Conservation (phyloP, 2,113 vertebrate species). For the Zapus hudsonius region DNA sequence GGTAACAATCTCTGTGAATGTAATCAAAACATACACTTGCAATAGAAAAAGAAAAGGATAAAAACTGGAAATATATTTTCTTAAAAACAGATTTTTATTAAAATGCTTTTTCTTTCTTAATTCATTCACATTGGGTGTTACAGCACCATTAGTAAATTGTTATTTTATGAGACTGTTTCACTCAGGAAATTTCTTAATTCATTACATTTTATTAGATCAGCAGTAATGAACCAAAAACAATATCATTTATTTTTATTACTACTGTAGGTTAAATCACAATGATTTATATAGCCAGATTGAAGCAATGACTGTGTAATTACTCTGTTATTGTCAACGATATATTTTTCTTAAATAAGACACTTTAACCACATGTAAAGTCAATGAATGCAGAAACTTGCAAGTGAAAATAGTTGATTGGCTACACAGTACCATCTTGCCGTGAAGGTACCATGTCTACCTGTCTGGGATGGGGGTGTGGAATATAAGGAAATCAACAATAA, state of each 20-base stretch:
- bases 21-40: constrained; percentile 58
- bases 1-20: constrained; percentile 53
- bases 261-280: constrained; percentile 84
- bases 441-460: constrained; percentile 1
- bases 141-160: constrained; percentile 80
- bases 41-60: constrained; percentile 33
- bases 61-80: constrained; percentile 59
- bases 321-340: constrained; percentile 83
- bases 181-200: constrained; percentile 81
- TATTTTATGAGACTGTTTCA: constrained; percentile 84
- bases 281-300: constrained; percentile 85
- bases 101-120: constrained; percentile 73
- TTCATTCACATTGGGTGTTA: constrained; percentile 70
- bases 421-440: constrained; percentile 43
- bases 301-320: constrained; percentile 84
- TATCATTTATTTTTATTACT: constrained; percentile 88
- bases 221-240: constrained; percentile 85
- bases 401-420: constrained; percentile 54
- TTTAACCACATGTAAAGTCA: constrained; percentile 76
- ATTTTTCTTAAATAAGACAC: constrained; percentile 84
- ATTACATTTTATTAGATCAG: constrained; percentile 86
- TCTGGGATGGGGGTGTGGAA: background rate
- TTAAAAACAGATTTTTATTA: constrained; percentile 72
- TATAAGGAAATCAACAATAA: background rate
- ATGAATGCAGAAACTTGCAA: constrained; percentile 73